phyloP scores from a whole-genome alignment of 2,888 invertebrate species.

The Amphipyra berbera region DNA sequence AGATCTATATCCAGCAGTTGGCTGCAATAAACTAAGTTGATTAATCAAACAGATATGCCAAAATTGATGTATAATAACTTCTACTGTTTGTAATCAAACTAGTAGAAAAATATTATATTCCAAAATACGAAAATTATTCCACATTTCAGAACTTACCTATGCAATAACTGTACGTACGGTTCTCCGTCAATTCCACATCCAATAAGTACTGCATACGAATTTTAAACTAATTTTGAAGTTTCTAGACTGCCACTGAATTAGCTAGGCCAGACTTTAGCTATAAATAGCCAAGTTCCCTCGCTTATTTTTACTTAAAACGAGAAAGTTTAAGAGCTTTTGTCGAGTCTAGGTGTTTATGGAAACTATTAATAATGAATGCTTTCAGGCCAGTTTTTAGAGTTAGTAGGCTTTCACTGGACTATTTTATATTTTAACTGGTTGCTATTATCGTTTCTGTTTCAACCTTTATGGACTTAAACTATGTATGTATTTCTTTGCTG shows the following conservation, averaged over 20 bases:
- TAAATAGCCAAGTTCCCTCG: conserved; percentile 39
- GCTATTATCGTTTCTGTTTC: not conserved
- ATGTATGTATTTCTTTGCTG: too few relatives aligned
- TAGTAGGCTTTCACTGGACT: not conserved
- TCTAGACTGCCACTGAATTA: conserved; percentile 19
- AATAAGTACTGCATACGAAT: conserved; percentile 42
- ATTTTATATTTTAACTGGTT: not conserved
- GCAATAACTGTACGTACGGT: not conserved
- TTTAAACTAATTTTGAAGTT: conserved; percentile 45
- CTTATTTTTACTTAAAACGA: conserved; percentile 32
- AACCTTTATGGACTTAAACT: not conserved
- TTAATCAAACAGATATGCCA: too few relatives aligned
- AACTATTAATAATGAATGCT: conserved; percentile 29
- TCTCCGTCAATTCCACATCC: conserved; percentile 36
- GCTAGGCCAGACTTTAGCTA: conserved; percentile 29
- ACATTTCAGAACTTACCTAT: not conserved
- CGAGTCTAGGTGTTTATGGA: conserved; percentile 13
- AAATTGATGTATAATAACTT: not conserved
- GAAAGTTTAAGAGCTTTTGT: conserved; percentile 22
- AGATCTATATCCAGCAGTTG: too few relatives aligned
- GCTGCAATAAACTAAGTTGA: too few relatives aligned
- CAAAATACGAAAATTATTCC: not conserved
- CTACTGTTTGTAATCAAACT: not conserved
- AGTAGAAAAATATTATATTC: not conserved
- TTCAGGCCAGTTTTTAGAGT: conserved; percentile 6